Evolutionary conservation across 1,140 invertebrate genomes (phyloP).

Genomic region (Ptiloglossa arizonensis): DNA sequence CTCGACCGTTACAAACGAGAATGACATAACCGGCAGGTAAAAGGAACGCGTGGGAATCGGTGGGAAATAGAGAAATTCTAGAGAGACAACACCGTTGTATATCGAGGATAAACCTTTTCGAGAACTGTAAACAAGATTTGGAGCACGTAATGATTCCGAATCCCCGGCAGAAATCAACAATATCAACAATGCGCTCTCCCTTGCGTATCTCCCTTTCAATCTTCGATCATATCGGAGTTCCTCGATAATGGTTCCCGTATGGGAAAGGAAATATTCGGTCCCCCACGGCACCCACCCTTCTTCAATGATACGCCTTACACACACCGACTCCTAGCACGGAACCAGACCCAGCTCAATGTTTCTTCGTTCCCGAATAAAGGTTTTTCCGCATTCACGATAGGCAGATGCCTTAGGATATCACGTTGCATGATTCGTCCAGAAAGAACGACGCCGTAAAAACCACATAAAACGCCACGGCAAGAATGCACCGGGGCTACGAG

Average conservation of each 20-base stretch:
- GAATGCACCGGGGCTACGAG: constrained; percentile 56
- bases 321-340: background rate
- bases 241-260: background rate
- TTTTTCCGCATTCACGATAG: background rate
- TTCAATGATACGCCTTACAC: background rate
- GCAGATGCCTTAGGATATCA: constrained; percentile 33
- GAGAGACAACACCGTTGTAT: too few relatives aligned
- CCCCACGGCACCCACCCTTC: too few relatives aligned
- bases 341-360: constrained; percentile 28
- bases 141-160: constrained; percentile 4
- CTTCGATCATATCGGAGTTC: constrained; percentile 7
- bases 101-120: background rate
- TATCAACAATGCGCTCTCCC: constrained; percentile 5
- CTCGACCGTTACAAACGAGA: too few relatives aligned
- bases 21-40: too few relatives aligned
- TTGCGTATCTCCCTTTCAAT: background rate
- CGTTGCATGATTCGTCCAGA: constrained; percentile 59
- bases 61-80: too few relatives aligned
- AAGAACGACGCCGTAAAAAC: constrained; percentile 71
- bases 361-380: constrained; percentile 4
- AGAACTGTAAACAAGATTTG: background rate
- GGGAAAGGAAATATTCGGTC: constrained; percentile 30
- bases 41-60: too few relatives aligned
- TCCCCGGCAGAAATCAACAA: background rate
- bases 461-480: constrained; percentile 62